Evolutionary conservation across 2,797 vertebrate species (phyloP), one percentile per base, ranked within the genome.

Genomic region (Enteromius viviparus): DNA sequence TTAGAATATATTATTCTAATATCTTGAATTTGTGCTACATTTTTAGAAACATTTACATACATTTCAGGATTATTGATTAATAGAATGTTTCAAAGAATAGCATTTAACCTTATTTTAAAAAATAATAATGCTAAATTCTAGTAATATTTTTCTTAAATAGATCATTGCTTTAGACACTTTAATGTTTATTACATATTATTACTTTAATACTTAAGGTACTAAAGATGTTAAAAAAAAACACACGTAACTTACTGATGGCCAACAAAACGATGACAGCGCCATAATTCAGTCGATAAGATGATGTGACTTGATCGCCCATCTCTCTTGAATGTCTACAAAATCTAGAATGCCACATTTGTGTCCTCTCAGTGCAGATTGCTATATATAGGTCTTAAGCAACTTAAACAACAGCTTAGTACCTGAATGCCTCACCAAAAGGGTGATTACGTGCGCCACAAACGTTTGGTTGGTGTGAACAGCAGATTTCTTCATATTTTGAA

Each of bases 211-310:
- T 34, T 34, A 70, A 23, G 11, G 19, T n/a, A 34, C 19, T 37
- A n/a, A 15, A n/a, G 11, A 29, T 23, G 21, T 62, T 2, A 40
- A 62, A 70, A 2, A 37, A 26, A 26, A 26, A 71, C 42, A 60
- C 72, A 79, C 47, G 51, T n/a, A 45, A 87, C 88, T 89, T 78
- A 89, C 87, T 58, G 37, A 83, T 37, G 10, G 26, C 74, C 21
- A 78, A 55, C 76, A 87, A 71, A 26, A 26, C 64, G 51, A 84
- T 15, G 68, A 78, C 76, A 47, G 85, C 84, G 29, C 83, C 84
- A 74, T 64, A 85, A 32, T 80, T 82, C 49, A 77, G 49, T 47
- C 37, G 82, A 19, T 47, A 58, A 45, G 32, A 80, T 68, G 37
- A 74, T 15, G 40, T 19, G 66, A 76, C n/a, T 70, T 40, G 72